Conservation (phyloP, 2,888 invertebrate genomes). For the Erpobdella octoculata region DNA sequence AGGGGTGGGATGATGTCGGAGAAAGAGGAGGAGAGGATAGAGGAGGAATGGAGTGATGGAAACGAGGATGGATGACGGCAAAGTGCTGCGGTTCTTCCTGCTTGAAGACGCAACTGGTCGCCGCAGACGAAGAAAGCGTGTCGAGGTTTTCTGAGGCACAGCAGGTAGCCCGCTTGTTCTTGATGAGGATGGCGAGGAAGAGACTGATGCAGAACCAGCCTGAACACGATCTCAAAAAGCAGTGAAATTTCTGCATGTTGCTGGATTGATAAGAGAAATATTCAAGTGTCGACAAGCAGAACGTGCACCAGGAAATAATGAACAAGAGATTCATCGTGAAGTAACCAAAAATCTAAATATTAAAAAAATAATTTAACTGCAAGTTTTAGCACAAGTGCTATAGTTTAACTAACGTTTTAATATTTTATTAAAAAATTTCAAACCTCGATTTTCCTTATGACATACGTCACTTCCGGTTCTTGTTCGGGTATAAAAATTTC, state of each 20-base stretch:
- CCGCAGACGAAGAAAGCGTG: neutral
- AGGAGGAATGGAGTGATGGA: neutral
- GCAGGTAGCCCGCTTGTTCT: neutral
- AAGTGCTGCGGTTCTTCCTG: neutral
- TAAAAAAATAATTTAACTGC: neutral
- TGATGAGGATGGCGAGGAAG: constrained; percentile 9
- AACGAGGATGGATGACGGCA: neutral
- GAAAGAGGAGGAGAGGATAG: neutral
- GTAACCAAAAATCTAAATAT: constrained; percentile 12
- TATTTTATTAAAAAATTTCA: too few species aligned
- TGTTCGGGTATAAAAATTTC: neutral
- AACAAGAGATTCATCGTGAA: constrained; percentile 1
- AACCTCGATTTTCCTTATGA: neutral
- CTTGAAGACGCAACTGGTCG: neutral
- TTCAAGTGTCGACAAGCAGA: constrained; percentile 13
- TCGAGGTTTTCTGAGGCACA: neutral
- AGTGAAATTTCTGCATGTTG: constrained; percentile 10
- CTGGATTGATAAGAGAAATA: constrained; percentile 7
- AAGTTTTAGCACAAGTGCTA: neutral
- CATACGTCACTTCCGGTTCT: neutral
- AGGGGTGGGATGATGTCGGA: neutral
- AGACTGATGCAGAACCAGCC: neutral
- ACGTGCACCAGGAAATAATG: constrained; percentile 9
- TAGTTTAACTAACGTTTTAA: neutral
- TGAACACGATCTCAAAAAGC: constrained; percentile 4